Evolutionary conservation across 2,888 invertebrate species (phyloP).

Genomic region (Macaria notata): DNA sequence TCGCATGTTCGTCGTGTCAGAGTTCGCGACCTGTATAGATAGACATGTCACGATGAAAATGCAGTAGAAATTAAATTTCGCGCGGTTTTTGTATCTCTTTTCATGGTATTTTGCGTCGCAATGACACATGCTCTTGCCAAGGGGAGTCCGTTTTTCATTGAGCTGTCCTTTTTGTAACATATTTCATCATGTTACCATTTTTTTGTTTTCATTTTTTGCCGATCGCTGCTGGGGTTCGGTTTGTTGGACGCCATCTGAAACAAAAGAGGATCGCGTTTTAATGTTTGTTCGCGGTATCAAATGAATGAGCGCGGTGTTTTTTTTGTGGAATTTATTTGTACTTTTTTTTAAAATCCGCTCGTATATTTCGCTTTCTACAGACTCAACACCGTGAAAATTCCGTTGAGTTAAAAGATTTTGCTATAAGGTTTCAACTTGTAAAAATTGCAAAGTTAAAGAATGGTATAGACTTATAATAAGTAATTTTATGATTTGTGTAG

Average conservation of each 20-base stretch:
- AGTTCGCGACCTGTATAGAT: slow-evolving; percentile 62
- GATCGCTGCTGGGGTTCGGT: slow-evolving; percentile 40
- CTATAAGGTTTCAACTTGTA: too few relatives aligned
- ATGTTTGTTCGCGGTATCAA: slow-evolving; percentile 6
- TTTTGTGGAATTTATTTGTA: neutral
- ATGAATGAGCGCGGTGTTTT: slow-evolving; percentile 1
- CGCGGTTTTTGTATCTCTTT: slow-evolving; percentile 36
- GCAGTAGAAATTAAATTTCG: slow-evolving; percentile 61
- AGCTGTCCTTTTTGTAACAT: slow-evolving; percentile 55
- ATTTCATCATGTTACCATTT: slow-evolving; percentile 74
- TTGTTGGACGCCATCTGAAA: slow-evolving; percentile 59
- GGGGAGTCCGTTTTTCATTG: slow-evolving; percentile 56
- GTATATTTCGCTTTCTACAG: too few relatives aligned
- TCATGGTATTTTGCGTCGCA: slow-evolving; percentile 40
- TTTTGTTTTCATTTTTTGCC: slow-evolving; percentile 44
- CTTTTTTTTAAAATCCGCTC: too few relatives aligned
- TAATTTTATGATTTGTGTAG: too few relatives aligned
- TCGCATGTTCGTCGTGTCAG: slow-evolving; percentile 73
- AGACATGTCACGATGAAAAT: slow-evolving; percentile 56
- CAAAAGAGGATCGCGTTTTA: slow-evolving; percentile 42
- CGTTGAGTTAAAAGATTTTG: too few relatives aligned
- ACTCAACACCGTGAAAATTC: too few relatives aligned
- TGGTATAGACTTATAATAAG: too few relatives aligned
- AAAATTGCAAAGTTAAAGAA: too few relatives aligned
- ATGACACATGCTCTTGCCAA: slow-evolving; percentile 59